Conservation (phyloP, 2,888 invertebrate genomes). For the Leptothorax acervorum region DNA sequence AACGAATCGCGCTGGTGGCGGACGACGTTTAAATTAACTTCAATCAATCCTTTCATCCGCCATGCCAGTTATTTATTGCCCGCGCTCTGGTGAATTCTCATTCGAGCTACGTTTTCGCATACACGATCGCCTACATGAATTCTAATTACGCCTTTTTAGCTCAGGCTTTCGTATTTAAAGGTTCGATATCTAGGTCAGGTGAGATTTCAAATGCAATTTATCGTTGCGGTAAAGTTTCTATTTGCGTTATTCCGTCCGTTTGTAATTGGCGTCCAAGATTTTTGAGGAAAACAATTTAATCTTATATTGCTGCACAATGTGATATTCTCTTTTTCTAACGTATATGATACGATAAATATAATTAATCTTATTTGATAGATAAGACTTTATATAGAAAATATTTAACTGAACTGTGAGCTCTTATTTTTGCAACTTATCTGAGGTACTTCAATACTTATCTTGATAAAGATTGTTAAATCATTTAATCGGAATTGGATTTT, state of each 20-base stretch:
- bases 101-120: constrained; percentile 36
- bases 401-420: neutral
- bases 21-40: constrained; percentile 53
- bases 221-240: constrained; percentile 17
- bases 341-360: too few species aligned
- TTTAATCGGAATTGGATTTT: neutral
- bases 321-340: neutral
- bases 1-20: constrained; percentile 25
- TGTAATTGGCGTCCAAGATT: neutral
- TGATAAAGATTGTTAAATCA: neutral
- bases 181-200: constrained; percentile 16
- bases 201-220: constrained; percentile 39
- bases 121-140: constrained; percentile 33
- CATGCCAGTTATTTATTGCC: constrained; percentile 44
- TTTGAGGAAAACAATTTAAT: neutral
- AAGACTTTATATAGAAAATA: neutral
- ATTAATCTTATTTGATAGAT: neutral
- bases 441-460: neutral
- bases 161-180: constrained; percentile 10
- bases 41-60: constrained; percentile 49
- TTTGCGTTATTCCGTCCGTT: neutral
- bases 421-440: neutral
- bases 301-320: neutral
- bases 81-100: constrained; percentile 25
- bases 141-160: constrained; percentile 38